Conservation (phyloP, 92 coral and sea anemone genomes). For the Epizoanthus scotinus region DNA sequence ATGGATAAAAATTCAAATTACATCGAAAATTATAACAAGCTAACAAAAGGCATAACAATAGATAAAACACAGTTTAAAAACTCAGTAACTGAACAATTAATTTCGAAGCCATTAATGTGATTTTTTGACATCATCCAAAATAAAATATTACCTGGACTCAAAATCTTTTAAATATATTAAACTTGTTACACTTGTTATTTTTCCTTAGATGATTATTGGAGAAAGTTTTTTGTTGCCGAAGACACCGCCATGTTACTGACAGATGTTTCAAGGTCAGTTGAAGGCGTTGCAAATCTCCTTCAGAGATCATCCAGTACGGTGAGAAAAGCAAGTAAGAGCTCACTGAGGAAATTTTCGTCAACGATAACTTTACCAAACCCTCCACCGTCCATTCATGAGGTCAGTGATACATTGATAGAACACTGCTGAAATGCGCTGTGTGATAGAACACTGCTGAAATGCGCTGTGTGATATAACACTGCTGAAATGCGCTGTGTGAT, state of each 20-base stretch:
- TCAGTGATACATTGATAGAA: constrained; percentile 10
- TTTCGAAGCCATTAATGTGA: no score
- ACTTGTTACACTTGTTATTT: neutral
- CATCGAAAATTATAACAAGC: no score
- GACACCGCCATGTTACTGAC: constrained; percentile 98
- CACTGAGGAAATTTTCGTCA: constrained; percentile 49
- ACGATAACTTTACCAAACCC: constrained; percentile 44
- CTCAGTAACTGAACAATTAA: no score
- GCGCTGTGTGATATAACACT: no score
- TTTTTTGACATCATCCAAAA: no score
- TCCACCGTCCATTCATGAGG: constrained; percentile 62
- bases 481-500: no score
- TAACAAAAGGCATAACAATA: no score
- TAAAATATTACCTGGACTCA: neutral
- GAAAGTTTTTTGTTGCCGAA: constrained; percentile 85
- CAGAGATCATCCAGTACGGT: constrained; percentile 43
- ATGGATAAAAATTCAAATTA: no score
- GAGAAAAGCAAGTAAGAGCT: constrained; percentile 54
- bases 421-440: no score
- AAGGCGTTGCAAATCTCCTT: constrained; percentile 69
- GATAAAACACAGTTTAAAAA: no score
- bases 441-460: no score
- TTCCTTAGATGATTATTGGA: constrained; percentile 89
- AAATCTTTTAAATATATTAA: neutral
- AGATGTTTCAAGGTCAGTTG: constrained; percentile 87